Base-by-base conservation (phyloP, 2,888 invertebrate species). In the Lutraria lutraria region DNA sequence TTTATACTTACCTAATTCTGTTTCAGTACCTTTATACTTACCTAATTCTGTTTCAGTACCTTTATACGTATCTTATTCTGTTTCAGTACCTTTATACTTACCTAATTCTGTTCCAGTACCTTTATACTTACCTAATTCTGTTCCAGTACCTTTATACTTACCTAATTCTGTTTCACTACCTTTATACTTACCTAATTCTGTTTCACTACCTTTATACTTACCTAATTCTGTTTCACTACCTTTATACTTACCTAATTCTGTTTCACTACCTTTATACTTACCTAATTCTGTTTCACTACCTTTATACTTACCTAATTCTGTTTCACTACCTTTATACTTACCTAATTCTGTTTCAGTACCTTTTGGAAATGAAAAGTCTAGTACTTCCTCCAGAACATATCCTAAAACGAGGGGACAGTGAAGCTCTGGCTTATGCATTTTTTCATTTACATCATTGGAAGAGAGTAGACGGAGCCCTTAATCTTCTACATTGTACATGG, bases 341-440 rank as follows among this genome's bases (percentile, higher is more conserved):
- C 15, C 3, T n/a, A 15, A 60, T 25, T 25, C n/a, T 25, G 25
- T 68, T 96, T 56, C 96, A 97, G 97, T 99, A 99, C 97, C 97
- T 99, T 94, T 97, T 99, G 95, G 99, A 99, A 97, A 98, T 98
- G 97, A 99, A 99, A 96, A 98, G 99, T 85, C 97, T 99, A 83
- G 99, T 99, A 93, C 97, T 99, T 95, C 99, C 99, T 86, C 99
- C 99, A 0, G 99, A 99, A 97, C 99, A 99, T 97, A 98, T 99
- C 95, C 97, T 99, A 91, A 99, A 99, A 97, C 97, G 99, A 93
- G 99, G 99, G 21, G 99, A 99, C 97, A 99, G 99, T 89, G 99
- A 99, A 97, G 99, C 99, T 0, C 97, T 99, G 89, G 99, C 99
- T 0, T 99, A 99, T 97, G 98, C 99, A 19, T 99, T 99, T 97